Percentiles rank a stretch among this genome's conserved stretches.
Evolutionary conservation across 2,888 invertebrate genomes (phyloP).

Genomic region (Hofmannophila pseudospretella): DNA sequence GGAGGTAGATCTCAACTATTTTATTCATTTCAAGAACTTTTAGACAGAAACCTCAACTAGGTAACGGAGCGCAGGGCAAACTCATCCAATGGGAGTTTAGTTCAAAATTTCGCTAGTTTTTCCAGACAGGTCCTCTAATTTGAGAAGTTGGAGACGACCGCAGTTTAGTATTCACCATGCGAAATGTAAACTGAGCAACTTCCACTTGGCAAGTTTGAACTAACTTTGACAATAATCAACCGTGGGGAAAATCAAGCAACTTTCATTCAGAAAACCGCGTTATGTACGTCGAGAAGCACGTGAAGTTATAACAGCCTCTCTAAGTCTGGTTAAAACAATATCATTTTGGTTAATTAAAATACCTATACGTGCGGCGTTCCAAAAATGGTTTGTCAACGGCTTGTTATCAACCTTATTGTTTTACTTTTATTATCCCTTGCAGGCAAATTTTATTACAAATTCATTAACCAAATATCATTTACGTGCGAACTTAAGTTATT

Average conservation of each 20-base stretch:
- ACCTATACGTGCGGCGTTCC: no score
- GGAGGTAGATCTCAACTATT: no score
- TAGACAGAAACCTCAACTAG: not conserved
- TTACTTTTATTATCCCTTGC: no score
- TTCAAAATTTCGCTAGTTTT: constrained; percentile 28
- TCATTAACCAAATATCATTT: no score
- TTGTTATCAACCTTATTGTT: no score
- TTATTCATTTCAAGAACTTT: not conserved
- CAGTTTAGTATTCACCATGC: constrained; percentile 47
- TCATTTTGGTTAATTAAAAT: not conserved
- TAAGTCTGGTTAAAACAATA: not conserved
- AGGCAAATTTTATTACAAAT: no score
- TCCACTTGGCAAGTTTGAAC: constrained; percentile 31
- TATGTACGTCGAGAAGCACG: not conserved
- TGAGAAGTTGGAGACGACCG: constrained; percentile 32
- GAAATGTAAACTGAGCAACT: constrained; percentile 44
- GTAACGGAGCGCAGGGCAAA: not conserved
- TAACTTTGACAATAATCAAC: constrained; percentile 56
- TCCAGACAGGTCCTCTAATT: constrained; percentile 29
- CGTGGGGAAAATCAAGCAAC: constrained; percentile 36
- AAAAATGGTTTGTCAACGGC: no score
- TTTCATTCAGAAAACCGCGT: constrained; percentile 14
- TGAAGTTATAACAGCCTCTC: not conserved
- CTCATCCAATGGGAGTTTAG: not conserved
- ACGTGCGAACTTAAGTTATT: no score